A percentile compares a stretch with the other conserved stretches of the same genome.
These are phyloP conservation scores for Nyctibius bracteatus DNA, from an alignment of 2,113 vertebrate genomes.

Conservation along the genomic window DNA sequence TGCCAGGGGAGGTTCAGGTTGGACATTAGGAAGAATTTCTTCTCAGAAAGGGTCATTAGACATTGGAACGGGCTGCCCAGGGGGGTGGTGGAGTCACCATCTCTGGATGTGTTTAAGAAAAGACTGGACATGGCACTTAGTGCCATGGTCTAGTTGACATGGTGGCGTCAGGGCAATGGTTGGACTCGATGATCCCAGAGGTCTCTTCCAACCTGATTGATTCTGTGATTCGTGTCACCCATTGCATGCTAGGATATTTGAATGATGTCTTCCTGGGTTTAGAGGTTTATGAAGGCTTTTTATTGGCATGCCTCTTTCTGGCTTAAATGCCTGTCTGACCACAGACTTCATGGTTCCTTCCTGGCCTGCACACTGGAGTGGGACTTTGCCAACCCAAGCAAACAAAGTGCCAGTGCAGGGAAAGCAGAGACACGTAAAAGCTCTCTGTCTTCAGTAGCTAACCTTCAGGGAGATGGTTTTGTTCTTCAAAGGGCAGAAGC, in stretches of 20 bases:
- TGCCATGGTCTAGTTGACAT: no score
- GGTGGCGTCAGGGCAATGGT: no score
- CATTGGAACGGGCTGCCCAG: no score
- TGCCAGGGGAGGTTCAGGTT: no score
- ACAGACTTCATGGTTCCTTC: neutral
- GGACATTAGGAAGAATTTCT: no score
- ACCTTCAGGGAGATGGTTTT: neutral
- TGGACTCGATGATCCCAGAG: no score
- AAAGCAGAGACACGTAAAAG: neutral
- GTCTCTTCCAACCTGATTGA: no score
- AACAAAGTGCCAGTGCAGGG: neutral
- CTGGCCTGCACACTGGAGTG: neutral
- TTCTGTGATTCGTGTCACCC: no score
- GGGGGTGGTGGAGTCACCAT: no score
- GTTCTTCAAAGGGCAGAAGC: neutral
- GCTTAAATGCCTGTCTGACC: neutral
- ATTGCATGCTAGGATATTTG: neutral
- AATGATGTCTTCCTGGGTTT: neutral
- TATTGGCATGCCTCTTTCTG: neutral
- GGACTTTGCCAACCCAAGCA: neutral
- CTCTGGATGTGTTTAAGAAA: no score
- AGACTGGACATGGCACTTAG: no score
- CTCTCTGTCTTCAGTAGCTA: neutral
- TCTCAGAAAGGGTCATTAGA: no score
- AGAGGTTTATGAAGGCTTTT: neutral